Evolutionary conservation across 2,888 invertebrate species (phyloP), one percentile per base, ranked within the genome.

Genomic region (Melanotus villosus): DNA sequence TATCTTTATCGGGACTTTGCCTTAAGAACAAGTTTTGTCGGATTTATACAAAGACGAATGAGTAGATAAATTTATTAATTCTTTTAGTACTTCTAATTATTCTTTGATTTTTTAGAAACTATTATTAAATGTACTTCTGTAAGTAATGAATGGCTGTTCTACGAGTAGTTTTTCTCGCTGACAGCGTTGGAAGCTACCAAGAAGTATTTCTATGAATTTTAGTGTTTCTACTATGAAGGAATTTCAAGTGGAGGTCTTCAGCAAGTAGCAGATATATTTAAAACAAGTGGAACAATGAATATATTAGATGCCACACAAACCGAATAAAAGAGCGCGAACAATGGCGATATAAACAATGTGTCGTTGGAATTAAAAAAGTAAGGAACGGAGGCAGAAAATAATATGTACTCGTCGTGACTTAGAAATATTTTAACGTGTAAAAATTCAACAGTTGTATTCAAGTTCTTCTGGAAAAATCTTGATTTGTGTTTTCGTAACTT

Each of bases 341-440:
- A 84, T 84, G 81, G 84, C 80, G 83, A 81, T 81, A 84, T 84
- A 83, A 84, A 84, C 84, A 84, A 84, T 83, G 83, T 83, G 80
- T 81, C 80, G 78, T 70, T 70, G 75, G 80, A 78, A 77, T 80
- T 78, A 77, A 81, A 81, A 80, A 81, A 77, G n/a, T 77, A 70
- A 68, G 72, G 76, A 80, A 82, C 82, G 79, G 80, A 81, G 82
- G 81, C 80, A 80, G 81, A 82, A 81, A 81, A 81, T 81, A 82
- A 82, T 83, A 82, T 81, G 82, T 82, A 81, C 80, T 79, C 79
- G 80, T 82, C 82, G 82, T 82, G 83, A 83, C 82, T 75, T 75
- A 73, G 79, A 80, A 79, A 78, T 80, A 79, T 80, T 80, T 78
- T 74, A 78, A 76, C 76, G 77, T 77, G 75, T 60, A 81, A 80